Conservation (phyloP, 2,113 vertebrate species). For the Hassar affinis region DNA sequence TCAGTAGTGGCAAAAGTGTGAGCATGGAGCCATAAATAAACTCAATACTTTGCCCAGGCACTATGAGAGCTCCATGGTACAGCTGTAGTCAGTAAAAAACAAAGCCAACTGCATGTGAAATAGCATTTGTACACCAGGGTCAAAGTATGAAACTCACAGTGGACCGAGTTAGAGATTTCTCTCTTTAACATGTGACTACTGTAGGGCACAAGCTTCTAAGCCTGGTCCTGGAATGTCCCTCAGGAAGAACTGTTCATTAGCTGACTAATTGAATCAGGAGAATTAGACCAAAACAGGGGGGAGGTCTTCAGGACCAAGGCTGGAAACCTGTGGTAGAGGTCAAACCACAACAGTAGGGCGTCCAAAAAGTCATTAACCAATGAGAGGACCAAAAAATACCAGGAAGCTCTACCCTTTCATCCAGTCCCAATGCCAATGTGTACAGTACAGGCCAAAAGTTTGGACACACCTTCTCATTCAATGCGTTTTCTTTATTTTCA, state of each 20-base stretch:
- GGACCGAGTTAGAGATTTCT: background rate
- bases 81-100: background rate
- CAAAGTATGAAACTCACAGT: background rate
- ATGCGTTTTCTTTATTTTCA: too few species aligned
- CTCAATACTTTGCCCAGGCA: background rate
- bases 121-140: background rate
- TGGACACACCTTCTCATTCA: too few species aligned
- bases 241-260: background rate
- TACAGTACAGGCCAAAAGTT: too few species aligned
- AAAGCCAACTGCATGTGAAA: constrained; percentile 11
- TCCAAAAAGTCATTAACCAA: background rate
- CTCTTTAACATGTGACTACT: background rate
- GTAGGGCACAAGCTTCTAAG: background rate
- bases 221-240: background rate
- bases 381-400: background rate
- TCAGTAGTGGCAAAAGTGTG: background rate
- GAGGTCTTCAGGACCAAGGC: background rate
- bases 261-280: background rate
- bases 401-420: background rate
- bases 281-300: background rate
- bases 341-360: background rate
- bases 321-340: background rate
- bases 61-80: background rate
- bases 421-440: background rate
- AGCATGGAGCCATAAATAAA: constrained; percentile 8